Evolutionary conservation across 2,888 invertebrate species (phyloP).

Genomic region (Andrena minutula): DNA sequence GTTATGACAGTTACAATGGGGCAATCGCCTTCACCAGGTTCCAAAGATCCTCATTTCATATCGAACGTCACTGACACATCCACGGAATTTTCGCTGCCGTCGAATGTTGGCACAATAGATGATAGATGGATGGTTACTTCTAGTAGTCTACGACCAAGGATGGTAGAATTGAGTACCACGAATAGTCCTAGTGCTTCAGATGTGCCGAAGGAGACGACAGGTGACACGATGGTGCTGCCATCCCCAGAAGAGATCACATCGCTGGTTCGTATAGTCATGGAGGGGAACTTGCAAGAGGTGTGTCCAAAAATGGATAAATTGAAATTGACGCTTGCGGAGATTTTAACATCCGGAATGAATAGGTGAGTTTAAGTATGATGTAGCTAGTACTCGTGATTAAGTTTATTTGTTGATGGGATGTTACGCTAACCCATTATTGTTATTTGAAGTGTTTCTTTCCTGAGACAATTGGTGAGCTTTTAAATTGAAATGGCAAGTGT

Average conservation of each 20-base stretch:
- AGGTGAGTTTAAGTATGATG: slow-evolving; percentile 69
- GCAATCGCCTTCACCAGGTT: slow-evolving; percentile 4
- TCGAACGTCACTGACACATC: slow-evolving; percentile 43
- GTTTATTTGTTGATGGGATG: no score
- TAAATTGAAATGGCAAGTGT: no score
- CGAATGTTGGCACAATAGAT: slow-evolving; percentile 37
- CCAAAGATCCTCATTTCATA: slow-evolving; percentile 33
- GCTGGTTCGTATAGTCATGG: slow-evolving; percentile 78
- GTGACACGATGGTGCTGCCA: slow-evolving; percentile 23
- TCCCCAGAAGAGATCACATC: slow-evolving; percentile 70
- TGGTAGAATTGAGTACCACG: slow-evolving; percentile 16
- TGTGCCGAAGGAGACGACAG: slow-evolving; percentile 45
- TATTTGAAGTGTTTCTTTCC: no score
- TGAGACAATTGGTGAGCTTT: no score
- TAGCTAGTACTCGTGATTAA: neutral
- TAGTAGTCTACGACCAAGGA: slow-evolving; percentile 13
- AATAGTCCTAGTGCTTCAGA: slow-evolving; percentile 24
- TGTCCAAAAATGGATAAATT: slow-evolving; percentile 75
- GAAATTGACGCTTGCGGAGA: slow-evolving; percentile 72
- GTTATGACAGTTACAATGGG: slow-evolving; percentile 35
- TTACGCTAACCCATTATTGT: no score
- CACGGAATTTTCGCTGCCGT: slow-evolving; percentile 1
- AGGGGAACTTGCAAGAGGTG: slow-evolving; percentile 76
- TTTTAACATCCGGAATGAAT: slow-evolving; percentile 62
- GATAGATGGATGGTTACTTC: slow-evolving; percentile 11